Conservation (phyloP, 2,797 vertebrate species). For the Triplophysa yarkandensis region DNA sequence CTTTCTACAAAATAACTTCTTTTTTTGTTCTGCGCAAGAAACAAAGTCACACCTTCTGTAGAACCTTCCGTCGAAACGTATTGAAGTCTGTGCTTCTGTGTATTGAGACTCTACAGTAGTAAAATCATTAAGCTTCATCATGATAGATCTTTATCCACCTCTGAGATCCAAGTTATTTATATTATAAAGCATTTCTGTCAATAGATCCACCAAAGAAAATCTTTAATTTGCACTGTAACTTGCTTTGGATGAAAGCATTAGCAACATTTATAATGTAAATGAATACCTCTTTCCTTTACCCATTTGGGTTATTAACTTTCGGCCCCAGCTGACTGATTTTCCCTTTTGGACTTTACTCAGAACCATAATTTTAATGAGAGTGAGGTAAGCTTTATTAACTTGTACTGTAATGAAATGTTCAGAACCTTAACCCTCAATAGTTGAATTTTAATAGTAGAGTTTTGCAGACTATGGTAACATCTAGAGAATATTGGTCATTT, state of each 20-base stretch:
- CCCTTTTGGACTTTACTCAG: conserved; percentile 47
- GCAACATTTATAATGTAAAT: background rate
- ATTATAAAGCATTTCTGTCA: no score
- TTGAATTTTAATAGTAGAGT: conserved; percentile 14
- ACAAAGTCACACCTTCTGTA: no score
- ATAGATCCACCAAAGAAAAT: no score
- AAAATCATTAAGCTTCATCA: no score
- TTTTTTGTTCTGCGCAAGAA: no score
- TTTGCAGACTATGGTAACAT: background rate
- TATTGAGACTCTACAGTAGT: no score
- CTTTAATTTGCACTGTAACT: background rate
- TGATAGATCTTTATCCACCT: no score
- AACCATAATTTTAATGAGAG: conserved; percentile 50
- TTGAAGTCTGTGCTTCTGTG: no score
- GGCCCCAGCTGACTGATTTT: conserved; percentile 62
- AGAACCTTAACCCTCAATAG: background rate
- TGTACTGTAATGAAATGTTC: conserved; percentile 10
- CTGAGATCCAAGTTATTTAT: no score
- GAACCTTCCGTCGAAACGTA: no score
- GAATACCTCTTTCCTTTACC: background rate
- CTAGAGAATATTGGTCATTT: background rate
- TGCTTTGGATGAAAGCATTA: background rate
- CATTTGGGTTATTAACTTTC: conserved; percentile 64
- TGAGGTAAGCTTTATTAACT: conserved; percentile 68
- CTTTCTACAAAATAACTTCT: no score